Conservation (phyloP, 2,888 invertebrate genomes). For the Chymomyza fuscimana region DNA sequence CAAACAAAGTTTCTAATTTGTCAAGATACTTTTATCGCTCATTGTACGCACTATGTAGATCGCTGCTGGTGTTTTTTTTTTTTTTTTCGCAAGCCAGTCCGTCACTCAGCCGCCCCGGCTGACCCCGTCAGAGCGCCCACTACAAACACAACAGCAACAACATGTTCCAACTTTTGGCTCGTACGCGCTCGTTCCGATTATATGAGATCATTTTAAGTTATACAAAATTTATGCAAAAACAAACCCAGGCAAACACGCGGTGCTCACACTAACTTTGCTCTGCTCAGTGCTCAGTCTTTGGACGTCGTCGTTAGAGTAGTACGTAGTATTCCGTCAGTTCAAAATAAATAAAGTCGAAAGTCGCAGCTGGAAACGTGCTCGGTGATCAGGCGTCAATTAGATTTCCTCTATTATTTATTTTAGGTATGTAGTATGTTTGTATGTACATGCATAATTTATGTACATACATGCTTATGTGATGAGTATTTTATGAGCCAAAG, state of each 20-base stretch:
- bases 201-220: constrained; percentile 71
- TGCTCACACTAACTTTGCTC: constrained; percentile 6
- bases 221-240: constrained; percentile 54
- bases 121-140: constrained; percentile 10
- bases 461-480: constrained; percentile 57
- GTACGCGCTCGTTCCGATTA: constrained; percentile 51
- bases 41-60: constrained; percentile 9
- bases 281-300: neutral
- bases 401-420: constrained; percentile 60
- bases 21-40: constrained; percentile 1
- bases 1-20: neutral
- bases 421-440: constrained; percentile 49
- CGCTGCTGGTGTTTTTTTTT: constrained; percentile 4
- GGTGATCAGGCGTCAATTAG: constrained; percentile 60
- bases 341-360: neutral
- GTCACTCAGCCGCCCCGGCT: neutral
- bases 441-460: constrained; percentile 23
- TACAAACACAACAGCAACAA: constrained; percentile 15
- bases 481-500: constrained; percentile 38
- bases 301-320: constrained; percentile 1
- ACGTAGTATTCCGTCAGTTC: neutral
- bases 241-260: constrained; percentile 16
- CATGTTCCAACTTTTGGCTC: constrained; percentile 9
- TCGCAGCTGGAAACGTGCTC: constrained; percentile 58
- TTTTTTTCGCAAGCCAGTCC: constrained; percentile 16